A percentile compares a stretch with the other conserved stretches of the same genome.
These are phyloP conservation scores for Calyptomena viridis DNA, from an alignment of 2,113 vertebrate species.

Conservation along the genomic window DNA sequence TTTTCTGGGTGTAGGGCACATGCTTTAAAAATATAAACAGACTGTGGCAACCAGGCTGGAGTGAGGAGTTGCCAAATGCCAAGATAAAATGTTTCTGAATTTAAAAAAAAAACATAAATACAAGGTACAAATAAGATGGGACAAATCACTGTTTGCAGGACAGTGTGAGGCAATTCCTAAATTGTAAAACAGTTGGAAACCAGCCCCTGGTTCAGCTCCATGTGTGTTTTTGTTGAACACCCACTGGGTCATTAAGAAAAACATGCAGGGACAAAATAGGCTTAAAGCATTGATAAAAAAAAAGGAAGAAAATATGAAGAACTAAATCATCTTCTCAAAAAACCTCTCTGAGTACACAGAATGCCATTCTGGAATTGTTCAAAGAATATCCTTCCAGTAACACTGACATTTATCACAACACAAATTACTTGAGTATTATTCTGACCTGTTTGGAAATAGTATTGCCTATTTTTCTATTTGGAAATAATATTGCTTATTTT, in stretches of 20 bases:
- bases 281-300: not conserved
- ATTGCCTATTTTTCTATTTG: too few species aligned
- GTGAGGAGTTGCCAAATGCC: not conserved
- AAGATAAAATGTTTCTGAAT: not conserved
- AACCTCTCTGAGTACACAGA: too few species aligned
- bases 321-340: not conserved
- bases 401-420: too few species aligned
- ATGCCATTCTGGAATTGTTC: too few species aligned
- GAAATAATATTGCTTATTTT: too few species aligned
- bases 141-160: not conserved
- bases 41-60: not conserved
- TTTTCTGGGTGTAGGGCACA: not conserved
- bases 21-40: not conserved
- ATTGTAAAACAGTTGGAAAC: rapidly evolving
- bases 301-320: not conserved
- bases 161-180: too few species aligned
- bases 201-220: not conserved
- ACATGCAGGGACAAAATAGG: rapidly evolving
- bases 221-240: rapidly evolving
- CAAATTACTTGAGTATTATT: too few species aligned
- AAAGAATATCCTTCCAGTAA: too few species aligned
- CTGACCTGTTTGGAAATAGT: too few species aligned
- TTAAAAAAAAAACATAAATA: not conserved
- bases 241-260: rapidly evolving
- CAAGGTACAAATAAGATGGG: rapidly evolving